Evolutionary conservation across 2,888 invertebrate species (phyloP).

Genomic region (Carterocephalus palaemon): DNA sequence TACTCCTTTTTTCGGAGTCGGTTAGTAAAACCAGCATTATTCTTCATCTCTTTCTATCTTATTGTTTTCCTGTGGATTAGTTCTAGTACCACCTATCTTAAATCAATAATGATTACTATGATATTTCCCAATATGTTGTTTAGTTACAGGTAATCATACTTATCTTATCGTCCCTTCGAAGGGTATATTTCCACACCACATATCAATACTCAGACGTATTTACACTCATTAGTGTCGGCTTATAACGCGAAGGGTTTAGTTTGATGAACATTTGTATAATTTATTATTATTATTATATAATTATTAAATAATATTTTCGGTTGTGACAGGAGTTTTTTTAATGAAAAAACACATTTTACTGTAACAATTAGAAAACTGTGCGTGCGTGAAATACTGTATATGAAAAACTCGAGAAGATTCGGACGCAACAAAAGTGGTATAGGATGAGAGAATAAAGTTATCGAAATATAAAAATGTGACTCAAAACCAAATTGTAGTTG

Average conservation of each 20-base stretch:
- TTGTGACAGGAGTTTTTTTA: no score
- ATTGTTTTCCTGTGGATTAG: no score
- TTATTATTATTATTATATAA: no score
- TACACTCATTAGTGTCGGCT: conserved; percentile 5
- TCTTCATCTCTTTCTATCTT: conserved; percentile 5
- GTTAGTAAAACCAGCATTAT: not conserved
- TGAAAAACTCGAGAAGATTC: conserved; percentile 12
- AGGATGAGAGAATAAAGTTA: conserved; percentile 7
- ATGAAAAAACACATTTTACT: not conserved
- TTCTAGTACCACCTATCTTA: no score
- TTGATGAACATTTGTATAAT: no score
- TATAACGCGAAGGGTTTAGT: not conserved
- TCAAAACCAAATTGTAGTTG: not conserved
- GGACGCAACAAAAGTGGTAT: conserved; percentile 26
- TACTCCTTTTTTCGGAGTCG: no score
- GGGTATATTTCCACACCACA: conserved; percentile 30
- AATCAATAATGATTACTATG: conserved; percentile 5
- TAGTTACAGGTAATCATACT: conserved; percentile 13
- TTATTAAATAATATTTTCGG: no score
- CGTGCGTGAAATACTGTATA: conserved; percentile 13
- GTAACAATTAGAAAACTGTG: not conserved
- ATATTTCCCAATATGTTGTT: conserved; percentile 16
- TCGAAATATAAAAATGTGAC: conserved; percentile 12
- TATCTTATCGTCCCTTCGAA: conserved; percentile 29
- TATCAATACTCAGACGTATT: conserved; percentile 4